Evolutionary conservation across 2,797 vertebrate genomes (phyloP).

Genomic region (Microtus agrestis): DNA sequence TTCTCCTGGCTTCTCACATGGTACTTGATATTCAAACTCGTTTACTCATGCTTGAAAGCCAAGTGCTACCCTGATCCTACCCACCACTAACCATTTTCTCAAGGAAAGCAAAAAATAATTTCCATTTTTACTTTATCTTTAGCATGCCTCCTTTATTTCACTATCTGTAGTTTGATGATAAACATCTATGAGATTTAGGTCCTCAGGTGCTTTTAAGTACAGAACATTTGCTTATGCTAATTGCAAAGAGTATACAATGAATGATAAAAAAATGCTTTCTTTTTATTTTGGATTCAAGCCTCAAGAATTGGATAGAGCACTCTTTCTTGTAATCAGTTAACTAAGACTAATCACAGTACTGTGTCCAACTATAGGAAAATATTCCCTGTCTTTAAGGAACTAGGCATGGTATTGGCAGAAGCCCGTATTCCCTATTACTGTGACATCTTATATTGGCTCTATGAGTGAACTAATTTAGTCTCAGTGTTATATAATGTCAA

Average conservation of each 20-base stretch:
- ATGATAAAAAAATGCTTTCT: background rate
- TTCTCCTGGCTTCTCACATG: background rate
- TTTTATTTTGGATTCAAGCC: background rate
- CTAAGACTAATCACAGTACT: background rate
- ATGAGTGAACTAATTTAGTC: background rate
- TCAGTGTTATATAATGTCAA: background rate
- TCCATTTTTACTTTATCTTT: background rate
- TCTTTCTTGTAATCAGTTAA: background rate
- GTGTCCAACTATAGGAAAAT: background rate
- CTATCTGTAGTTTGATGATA: background rate
- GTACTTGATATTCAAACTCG: background rate
- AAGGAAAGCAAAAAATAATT: no score
- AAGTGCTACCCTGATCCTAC: no score
- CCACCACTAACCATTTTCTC: background rate
- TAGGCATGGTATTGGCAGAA: background rate
- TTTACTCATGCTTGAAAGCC: background rate
- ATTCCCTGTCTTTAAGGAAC: background rate
- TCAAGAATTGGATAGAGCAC: background rate
- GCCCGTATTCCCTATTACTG: background rate
- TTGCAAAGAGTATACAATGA: no score
- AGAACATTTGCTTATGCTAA: background rate
- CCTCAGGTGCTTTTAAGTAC: background rate
- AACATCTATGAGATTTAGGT: background rate
- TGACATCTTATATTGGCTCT: background rate
- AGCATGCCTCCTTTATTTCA: background rate